Conservation (phyloP, 2,113 vertebrate species). For the Ochotona princeps region DNA sequence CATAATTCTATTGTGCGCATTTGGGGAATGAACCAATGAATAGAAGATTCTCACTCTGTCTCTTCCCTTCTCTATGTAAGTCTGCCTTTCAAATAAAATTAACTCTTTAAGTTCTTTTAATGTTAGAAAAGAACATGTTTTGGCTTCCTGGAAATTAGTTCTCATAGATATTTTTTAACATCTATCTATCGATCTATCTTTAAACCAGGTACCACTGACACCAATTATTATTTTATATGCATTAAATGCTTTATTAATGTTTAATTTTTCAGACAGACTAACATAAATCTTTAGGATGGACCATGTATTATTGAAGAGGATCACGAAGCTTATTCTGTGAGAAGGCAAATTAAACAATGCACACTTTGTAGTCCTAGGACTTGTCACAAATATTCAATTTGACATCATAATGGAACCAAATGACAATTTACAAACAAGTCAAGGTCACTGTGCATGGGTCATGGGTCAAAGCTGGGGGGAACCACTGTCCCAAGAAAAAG, state of each 20-base stretch:
- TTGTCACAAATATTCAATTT: accelerated
- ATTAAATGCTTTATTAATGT: neutral
- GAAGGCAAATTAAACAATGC: accelerated
- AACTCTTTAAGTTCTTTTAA: no score
- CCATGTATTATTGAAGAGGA: neutral
- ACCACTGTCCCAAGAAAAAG: neutral
- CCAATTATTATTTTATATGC: neutral
- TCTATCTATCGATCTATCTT: neutral
- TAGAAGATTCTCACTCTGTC: no score
- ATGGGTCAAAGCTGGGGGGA: neutral
- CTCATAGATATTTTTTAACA: neutral
- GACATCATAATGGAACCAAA: neutral
- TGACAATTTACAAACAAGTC: accelerated
- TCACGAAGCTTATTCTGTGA: neutral
- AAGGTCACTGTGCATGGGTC: no score
- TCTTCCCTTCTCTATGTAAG: no score
- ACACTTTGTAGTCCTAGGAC: neutral
- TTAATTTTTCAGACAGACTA: neutral
- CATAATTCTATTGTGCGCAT: no score
- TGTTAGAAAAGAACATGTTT: no score
- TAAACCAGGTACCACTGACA: neutral
- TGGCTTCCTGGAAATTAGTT: neutral
- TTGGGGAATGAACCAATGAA: no score
- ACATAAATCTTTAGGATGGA: neutral
- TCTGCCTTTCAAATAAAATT: no score